Evolutionary conservation across 2,797 vertebrate species (phyloP), one percentile per base, ranked within the genome.

Genomic region (Thaleichthys pacificus): DNA sequence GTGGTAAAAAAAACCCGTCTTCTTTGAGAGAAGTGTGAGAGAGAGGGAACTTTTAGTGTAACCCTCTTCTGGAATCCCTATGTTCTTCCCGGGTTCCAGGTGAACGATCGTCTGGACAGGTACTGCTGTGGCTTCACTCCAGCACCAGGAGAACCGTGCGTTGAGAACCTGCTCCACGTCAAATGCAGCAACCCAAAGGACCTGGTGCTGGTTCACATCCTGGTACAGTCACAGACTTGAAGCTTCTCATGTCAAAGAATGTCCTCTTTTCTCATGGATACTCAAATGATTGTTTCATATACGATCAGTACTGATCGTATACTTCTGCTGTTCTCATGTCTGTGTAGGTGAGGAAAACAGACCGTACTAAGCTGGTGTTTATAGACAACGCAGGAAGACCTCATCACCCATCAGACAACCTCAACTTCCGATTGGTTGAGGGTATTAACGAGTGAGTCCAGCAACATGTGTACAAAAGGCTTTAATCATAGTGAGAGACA

Each of bases 121-220:
- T 95, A 94, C 83, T 99, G 97, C 90, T 99, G 97, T 68, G 97
- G 97, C 35, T 98, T 98, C 70, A 90, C 89, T 38, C 96, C 96
- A 0, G 93, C 95, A 38, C 91, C 93, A 21, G 78, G 91, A 0
- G 96, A 97, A 9, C 82, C 95, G 9, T 99, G 97, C 0, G 79
- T 97, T 84, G 94, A 97, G 82, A 96, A 99, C 82, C 84, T 92
- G 75, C 93, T 99, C 47, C 92, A 94, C 0, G 85, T 91, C 57
- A 97, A 95, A 77, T 98, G 97, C 78, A 76, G 77, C 68, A 95
- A 94, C 83, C 91, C 93, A 0, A 87, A 85, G 0, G 90, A 96
- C 68, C 90, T 96, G 74, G 83, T 90, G 57, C 92, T 99, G 78
- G 97, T 98, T 76, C 97, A 99, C 86, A 97, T 99, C 84, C 89